Evolutionary conservation across 23 tunicate genomes (phyloP).

Genomic region (Trididemnum clinides): DNA sequence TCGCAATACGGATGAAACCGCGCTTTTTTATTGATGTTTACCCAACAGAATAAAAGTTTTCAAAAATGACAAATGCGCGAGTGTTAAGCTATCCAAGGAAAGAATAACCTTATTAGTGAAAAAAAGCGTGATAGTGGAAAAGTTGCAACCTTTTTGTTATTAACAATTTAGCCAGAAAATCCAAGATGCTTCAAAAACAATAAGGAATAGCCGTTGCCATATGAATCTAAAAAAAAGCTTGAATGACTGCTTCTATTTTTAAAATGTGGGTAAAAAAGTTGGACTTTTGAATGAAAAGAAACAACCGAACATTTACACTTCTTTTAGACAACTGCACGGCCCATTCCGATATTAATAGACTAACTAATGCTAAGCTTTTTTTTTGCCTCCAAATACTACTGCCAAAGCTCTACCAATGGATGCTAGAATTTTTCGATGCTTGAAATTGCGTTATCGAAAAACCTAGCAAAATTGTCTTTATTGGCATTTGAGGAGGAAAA

Average conservation of each 20-base stretch:
- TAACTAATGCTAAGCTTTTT: background rate
- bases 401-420: slow-evolving; percentile 10
- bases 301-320: background rate
- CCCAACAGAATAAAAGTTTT: slow-evolving; percentile 23
- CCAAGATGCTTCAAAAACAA: slow-evolving; percentile 10
- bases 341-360: background rate
- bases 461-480: slow-evolving; percentile 19
- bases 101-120: slow-evolving; percentile 3
- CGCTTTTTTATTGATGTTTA: slow-evolving; percentile 6
- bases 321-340: background rate
- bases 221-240: slow-evolving; percentile 1
- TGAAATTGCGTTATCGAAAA: slow-evolving; percentile 17
- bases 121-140: background rate
- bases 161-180: background rate
- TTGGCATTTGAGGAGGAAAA: slow-evolving; percentile 33
- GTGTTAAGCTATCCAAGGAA: slow-evolving; percentile 18
- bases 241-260: background rate
- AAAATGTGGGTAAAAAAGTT: background rate
- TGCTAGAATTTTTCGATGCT: background rate
- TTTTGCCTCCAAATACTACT: slow-evolving; percentile 17
- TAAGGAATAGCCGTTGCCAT: background rate
- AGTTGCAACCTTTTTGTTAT: background rate
- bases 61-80: slow-evolving; percentile 14
- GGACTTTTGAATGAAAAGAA: background rate
- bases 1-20: slow-evolving; percentile 22